Evolutionary conservation across 2,797 vertebrate species (phyloP), one percentile per base, ranked within the genome.

Genomic region (Sparidentex hasta): DNA sequence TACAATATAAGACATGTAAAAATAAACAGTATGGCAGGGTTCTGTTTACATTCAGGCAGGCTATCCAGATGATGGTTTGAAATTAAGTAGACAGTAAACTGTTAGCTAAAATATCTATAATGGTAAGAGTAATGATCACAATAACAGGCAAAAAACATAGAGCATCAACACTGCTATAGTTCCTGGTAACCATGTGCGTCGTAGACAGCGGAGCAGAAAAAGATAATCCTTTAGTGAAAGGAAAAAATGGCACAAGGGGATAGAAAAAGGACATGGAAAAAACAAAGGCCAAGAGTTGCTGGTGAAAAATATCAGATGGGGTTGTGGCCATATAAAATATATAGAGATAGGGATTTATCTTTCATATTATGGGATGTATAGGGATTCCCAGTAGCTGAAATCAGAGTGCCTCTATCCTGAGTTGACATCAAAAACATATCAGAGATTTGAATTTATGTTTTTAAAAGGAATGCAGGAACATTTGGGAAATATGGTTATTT

Each of bases 11-110:
- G 59, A 82, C 47, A 72, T 23, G 48, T 65, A 23, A 65, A 72
- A 78, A 76, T 76, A 21, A 63, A 84, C 29, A n/a, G 54, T 17
- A 44, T 71, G 70, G 44, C 18, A 13, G 41, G 57, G 51, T 20
- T 54, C 51, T 66, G 79, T 83, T 91, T 84, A 67, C 52, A 72
- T 62, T 41, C 65, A 76, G 64, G 16, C 58, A 16, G 25, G 9
- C 50, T 71, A 13, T 25, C 67, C 79, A 84, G 76, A 82, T 80
- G 71, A 47, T 72, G 33, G 41, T 77, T 27, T 62, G 23, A 73
- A 79, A 85, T 62, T 21, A 55, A 63, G 17, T 3, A n/a, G 44
- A 71, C 27, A 44, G 65, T 21, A 50, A 38, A n/a, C 29, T 64
- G 41, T 70, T 54, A 21, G 47, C 48, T 59, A 17, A 75, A 76